These are phyloP conservation scores for Morpho deidamia DNA, from an alignment of 2,888 invertebrate genomes.

Conservation along the genomic window DNA sequence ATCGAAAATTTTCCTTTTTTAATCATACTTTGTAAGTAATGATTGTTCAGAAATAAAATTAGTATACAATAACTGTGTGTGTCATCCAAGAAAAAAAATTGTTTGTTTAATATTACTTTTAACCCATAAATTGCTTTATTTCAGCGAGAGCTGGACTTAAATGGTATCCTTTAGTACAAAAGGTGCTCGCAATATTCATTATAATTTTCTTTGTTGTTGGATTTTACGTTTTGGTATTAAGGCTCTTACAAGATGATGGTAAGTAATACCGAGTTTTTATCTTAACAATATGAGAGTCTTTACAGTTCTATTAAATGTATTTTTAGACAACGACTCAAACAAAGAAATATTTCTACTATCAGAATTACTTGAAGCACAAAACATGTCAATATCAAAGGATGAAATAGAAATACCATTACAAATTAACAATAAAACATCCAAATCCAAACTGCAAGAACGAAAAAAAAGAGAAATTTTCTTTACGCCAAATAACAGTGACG, in stretches of 20 bases:
- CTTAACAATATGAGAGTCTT: too few species aligned
- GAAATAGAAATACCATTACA: constrained; percentile 42
- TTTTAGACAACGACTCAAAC: constrained; percentile 36
- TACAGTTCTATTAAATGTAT: not conserved
- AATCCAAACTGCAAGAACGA: constrained; percentile 32
- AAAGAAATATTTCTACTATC: constrained; percentile 53
- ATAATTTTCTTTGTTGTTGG: constrained; percentile 11
- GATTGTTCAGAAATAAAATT: too few species aligned
- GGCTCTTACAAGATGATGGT: constrained; percentile 16
- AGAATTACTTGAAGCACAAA: constrained; percentile 38
- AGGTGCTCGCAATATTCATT: constrained; percentile 8
- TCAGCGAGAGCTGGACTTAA: constrained; percentile 13
- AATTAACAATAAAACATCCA: constrained; percentile 40
- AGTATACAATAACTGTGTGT: too few species aligned
- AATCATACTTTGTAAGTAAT: too few species aligned
- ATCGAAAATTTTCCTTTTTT: too few species aligned
- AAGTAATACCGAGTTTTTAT: not conserved
- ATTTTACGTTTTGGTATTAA: constrained; percentile 16
- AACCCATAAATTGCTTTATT: not conserved
- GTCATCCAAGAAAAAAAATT: too few species aligned
- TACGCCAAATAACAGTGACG: constrained; percentile 1
- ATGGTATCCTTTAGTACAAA: constrained; percentile 15
- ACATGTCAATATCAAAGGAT: constrained; percentile 39
- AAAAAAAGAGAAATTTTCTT: constrained; percentile 32
- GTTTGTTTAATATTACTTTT: too few species aligned